A percentile compares a stretch with the other conserved stretches of the same genome.
Conservation (phyloP, 2,113 vertebrate species). For the Phrynosoma platyrhinos region DNA sequence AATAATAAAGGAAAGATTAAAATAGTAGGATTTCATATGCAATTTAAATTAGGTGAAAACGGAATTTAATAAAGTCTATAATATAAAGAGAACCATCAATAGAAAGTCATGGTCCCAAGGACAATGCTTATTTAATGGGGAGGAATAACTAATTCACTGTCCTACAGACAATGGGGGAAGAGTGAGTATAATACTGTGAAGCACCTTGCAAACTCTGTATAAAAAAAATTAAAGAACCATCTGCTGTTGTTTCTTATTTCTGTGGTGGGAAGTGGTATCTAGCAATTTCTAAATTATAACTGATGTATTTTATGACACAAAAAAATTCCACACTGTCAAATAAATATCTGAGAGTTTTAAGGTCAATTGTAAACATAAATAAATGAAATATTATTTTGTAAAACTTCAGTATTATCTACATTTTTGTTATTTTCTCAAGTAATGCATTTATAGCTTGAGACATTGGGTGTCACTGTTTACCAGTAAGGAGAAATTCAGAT, state of each 20-base stretch:
- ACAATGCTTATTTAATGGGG: not conserved
- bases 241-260: not conserved
- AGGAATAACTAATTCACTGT: not conserved
- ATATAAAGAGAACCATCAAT: not conserved
- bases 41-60: too few relatives aligned
- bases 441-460: slow-evolving; percentile 60
- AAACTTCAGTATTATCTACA: not conserved
- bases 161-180: not conserved
- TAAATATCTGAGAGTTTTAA: not conserved
- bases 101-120: not conserved
- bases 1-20: too few relatives aligned
- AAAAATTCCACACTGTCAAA: not conserved
- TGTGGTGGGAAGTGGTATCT: not conserved
- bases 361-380: not conserved
- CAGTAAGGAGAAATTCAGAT: slow-evolving; percentile 32
- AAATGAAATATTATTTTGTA: not conserved
- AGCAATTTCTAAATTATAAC: not conserved
- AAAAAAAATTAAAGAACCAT: not conserved
- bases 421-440: not conserved
- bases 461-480: slow-evolving; percentile 73
- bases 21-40: too few relatives aligned
- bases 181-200: not conserved
- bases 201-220: not conserved
- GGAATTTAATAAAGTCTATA: too few relatives aligned
- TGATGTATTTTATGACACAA: not conserved